These are phyloP conservation scores for Triops cancriformis DNA, from an alignment of 1,140 invertebrate species.

Conservation along the genomic window DNA sequence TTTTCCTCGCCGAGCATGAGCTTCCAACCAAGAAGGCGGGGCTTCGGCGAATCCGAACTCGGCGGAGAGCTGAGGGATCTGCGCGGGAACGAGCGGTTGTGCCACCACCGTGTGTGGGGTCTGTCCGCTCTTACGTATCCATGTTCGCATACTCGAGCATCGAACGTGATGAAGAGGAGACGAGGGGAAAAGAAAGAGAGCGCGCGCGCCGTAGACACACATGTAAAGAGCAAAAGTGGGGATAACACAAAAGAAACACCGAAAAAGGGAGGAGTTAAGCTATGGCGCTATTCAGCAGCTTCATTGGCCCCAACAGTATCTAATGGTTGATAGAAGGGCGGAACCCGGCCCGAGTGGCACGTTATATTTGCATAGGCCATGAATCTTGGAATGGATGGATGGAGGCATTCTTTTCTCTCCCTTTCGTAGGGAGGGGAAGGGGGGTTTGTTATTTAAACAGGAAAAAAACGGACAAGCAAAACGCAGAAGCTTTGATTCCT, in stretches of 20 bases:
- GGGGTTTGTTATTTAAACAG: too few relatives aligned
- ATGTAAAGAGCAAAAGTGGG: neutral
- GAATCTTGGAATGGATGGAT: neutral
- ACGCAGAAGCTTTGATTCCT: too few relatives aligned
- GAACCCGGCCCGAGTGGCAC: neutral
- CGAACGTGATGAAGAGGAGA: neutral
- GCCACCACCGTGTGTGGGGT: neutral
- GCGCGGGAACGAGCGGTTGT: neutral
- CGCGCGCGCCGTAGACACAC: neutral
- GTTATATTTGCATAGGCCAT: neutral
- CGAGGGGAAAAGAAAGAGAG: neutral
- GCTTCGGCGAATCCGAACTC: neutral
- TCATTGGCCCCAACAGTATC: neutral
- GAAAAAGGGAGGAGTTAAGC: neutral
- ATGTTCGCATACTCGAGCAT: neutral
- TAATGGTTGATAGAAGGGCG: slow-evolving; percentile 13
- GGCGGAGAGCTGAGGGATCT: neutral
- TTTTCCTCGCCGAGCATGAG: neutral
- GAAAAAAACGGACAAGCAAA: too few relatives aligned
- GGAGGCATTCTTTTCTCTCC: neutral
- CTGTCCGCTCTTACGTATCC: neutral
- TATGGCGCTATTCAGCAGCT: neutral
- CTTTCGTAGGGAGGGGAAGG: too few relatives aligned
- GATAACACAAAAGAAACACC: neutral
- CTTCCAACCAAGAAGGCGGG: neutral